phyloP scores from a whole-genome alignment of 2,113 vertebrate genomes.

The Ramphastos sulfuratus region DNA sequence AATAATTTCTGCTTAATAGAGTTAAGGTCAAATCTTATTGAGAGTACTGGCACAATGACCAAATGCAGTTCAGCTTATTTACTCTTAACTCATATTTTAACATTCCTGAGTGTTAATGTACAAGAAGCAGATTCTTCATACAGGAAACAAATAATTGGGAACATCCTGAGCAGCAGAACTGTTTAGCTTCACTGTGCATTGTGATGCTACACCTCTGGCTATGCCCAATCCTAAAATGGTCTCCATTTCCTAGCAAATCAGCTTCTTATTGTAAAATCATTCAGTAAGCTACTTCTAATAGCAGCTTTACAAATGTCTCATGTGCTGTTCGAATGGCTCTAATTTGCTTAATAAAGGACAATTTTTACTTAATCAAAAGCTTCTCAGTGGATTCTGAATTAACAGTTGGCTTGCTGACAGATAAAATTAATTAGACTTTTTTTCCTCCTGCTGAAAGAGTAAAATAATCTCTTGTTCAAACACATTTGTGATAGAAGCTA shows the following conservation, averaged over 20 bases:
- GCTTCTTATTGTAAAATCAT: not conserved
- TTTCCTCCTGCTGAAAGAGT: not conserved
- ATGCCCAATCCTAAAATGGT: not conserved
- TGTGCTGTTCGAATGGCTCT: conserved; percentile 1
- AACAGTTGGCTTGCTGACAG: conserved; percentile 7
- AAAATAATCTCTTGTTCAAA: not conserved
- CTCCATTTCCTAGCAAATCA: not conserved
- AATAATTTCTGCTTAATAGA: conserved; percentile 62
- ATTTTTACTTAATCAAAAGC: conserved; percentile 39
- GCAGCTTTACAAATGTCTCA: not conserved
- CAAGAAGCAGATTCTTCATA: conserved; percentile 16
- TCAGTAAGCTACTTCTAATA: not conserved
- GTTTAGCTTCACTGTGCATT: not conserved
- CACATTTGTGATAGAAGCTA: not conserved
- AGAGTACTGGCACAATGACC: not conserved
- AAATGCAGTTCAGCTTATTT: conserved; percentile 47
- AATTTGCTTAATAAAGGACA: conserved; percentile 31
- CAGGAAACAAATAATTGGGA: conserved; percentile 14
- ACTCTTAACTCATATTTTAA: conserved; percentile 6
- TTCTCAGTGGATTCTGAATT: conserved; percentile 29
- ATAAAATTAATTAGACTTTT: conserved; percentile 37
- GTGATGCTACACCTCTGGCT: not conserved
- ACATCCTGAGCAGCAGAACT: not conserved
- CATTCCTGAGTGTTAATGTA: not conserved
- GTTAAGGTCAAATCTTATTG: conserved; percentile 50